Evolutionary conservation across 2,888 invertebrate genomes (phyloP).

Genomic region (Leptinotarsa peninsularis): DNA sequence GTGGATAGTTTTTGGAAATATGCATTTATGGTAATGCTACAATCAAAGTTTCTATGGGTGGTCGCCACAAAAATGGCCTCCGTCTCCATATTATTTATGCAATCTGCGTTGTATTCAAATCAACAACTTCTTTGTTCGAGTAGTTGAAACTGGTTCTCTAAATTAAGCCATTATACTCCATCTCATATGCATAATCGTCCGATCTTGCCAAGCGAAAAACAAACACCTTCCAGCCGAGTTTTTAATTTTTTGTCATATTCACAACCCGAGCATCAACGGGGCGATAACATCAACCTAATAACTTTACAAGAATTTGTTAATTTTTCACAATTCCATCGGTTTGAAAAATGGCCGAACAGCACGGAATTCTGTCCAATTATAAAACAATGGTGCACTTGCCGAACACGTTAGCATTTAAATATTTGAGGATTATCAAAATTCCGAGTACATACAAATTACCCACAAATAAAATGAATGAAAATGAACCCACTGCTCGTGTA

Average conservation of each 20-base stretch:
- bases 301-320: slow-evolving; percentile 3
- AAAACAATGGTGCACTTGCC: slow-evolving; percentile 32
- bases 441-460: slow-evolving; percentile 26
- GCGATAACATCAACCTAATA: slow-evolving; percentile 9
- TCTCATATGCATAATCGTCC: slow-evolving; percentile 28
- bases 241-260: slow-evolving; percentile 15
- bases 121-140: slow-evolving; percentile 23
- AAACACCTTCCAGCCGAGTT: slow-evolving; percentile 10
- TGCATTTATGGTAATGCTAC: too few species aligned
- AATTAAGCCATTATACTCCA: slow-evolving; percentile 33
- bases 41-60: neutral
- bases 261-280: neutral
- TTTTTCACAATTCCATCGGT: slow-evolving; percentile 24
- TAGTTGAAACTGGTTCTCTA: slow-evolving; percentile 12
- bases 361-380: slow-evolving; percentile 36
- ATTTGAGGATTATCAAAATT: slow-evolving; percentile 31
- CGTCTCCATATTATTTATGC: slow-evolving; percentile 23
- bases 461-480: slow-evolving; percentile 15
- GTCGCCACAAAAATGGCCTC: slow-evolving; percentile 7
- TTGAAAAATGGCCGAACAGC: slow-evolving; percentile 33
- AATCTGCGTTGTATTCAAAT: slow-evolving; percentile 32
- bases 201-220: slow-evolving; percentile 18
- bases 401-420: slow-evolving; percentile 34
- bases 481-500: slow-evolving; percentile 5
- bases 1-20: too few species aligned